Evolutionary conservation across 2,113 vertebrate genomes (phyloP), one percentile per base, ranked within the genome.

Genomic region (Oceanites oceanicus): DNA sequence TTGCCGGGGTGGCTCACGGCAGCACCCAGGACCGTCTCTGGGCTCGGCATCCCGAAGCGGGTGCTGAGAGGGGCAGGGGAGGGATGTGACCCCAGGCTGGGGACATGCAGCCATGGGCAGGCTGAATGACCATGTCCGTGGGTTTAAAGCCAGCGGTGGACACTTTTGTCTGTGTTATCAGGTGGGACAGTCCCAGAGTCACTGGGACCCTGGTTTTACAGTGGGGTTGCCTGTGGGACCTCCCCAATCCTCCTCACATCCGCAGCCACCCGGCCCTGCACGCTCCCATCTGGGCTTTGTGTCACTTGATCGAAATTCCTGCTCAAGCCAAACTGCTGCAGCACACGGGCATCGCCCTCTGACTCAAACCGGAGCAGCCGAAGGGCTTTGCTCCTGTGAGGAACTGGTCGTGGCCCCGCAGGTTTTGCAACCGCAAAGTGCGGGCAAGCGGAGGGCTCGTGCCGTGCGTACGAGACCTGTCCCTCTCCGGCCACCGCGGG

Each of bases 11-110:
- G 62, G 32, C 47, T 59, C 52, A 6, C 1, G 8, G 70, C 63
- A 70, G 55, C 72, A 8, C 30, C 20, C 6, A 1, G 8, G 27
- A 6, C 16, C 4, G 6, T 18, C 26, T 26, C 88, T 27, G 30
- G 40, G 25, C 55, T 70, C 14, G 0, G 34, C 63, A 15, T 50
- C 68, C 36, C 1, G 1, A 58, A 8, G 9, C 0, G 1, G 14
- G 30, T 15, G 26, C 36, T 38, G 61, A 42, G 75, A 45, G 16
- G 12, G 20, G 30, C 50, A 10, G 59, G 15, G 38, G 45, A 52
- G 27, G 44, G 53, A 52, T 4, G 5, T 3, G 32, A 52, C 21
- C 70, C 27, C 4, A 0, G 34, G 53, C 12, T 34, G 66, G 44
- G 67, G 17, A 11, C 1, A 0, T 7, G 40, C 40, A 16, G 42